Conservation (phyloP, 2,113 vertebrate genomes). For the Corythornis cristatus region DNA sequence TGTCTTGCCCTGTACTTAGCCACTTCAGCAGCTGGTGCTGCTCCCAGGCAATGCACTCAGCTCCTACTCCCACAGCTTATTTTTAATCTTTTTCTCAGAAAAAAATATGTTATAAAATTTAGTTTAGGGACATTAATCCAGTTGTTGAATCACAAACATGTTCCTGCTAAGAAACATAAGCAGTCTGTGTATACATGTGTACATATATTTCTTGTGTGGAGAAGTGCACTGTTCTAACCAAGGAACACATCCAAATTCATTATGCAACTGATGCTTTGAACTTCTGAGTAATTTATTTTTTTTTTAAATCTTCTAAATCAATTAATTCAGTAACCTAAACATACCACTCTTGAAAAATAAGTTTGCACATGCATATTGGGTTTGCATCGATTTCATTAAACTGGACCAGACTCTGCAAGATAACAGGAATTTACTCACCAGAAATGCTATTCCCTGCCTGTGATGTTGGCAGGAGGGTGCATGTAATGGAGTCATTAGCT, state of each 20-base stretch:
- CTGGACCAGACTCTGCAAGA: neutral
- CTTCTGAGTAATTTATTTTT: neutral
- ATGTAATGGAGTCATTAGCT: neutral
- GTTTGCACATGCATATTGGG: neutral
- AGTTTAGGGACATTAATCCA: conserved; percentile 4
- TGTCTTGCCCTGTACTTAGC: conserved; percentile 13
- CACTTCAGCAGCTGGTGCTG: conserved; percentile 41
- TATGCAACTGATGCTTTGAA: neutral
- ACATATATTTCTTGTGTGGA: neutral
- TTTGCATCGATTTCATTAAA: neutral
- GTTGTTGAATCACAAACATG: conserved; percentile 27
- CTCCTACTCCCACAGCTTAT: neutral
- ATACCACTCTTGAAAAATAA: neutral
- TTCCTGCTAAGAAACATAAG: neutral
- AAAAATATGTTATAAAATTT: conserved; percentile 59
- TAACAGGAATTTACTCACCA: neutral
- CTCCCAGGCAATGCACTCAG: neutral
- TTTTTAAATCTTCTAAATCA: neutral
- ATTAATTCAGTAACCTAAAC: neutral
- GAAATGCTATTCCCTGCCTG: neutral
- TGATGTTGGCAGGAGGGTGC: neutral
- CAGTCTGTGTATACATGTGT: neutral
- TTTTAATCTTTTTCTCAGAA: neutral
- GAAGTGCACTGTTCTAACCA: neutral
- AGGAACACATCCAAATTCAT: neutral